Conservation (phyloP, 2,888 invertebrate genomes). For the Eugnorisma glareosa region DNA sequence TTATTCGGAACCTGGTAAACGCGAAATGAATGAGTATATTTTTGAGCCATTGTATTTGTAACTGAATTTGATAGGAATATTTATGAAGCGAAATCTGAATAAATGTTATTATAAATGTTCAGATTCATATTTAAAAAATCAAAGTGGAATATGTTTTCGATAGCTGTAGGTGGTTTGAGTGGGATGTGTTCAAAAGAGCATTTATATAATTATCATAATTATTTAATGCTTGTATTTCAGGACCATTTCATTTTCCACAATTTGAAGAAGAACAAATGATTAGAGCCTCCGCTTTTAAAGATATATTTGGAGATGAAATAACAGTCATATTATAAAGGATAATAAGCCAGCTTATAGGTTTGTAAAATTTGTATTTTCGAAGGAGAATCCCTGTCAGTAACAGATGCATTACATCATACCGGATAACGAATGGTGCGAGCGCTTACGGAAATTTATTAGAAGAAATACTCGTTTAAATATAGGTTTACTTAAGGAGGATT, state of each 20-base stretch:
- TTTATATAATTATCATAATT: neutral
- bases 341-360: slow-evolving; percentile 13
- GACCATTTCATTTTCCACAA: neutral
- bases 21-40: slow-evolving; percentile 36
- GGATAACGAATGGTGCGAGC: slow-evolving; percentile 29
- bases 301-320: neutral
- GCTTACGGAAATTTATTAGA: slow-evolving; percentile 50
- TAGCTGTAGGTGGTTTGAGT: slow-evolving; percentile 11
- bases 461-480: slow-evolving; percentile 18
- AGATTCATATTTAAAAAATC: slow-evolving; percentile 23
- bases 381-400: slow-evolving; percentile 34
- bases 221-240: slow-evolving; percentile 22
- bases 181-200: slow-evolving; percentile 4
- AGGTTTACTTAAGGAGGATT: slow-evolving; percentile 22
- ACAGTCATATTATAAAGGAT: neutral
- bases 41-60: slow-evolving; percentile 46
- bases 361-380: slow-evolving; percentile 25
- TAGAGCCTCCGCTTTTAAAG: neutral
- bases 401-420: slow-evolving; percentile 48
- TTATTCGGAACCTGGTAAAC: slow-evolving; percentile 32
- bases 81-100: slow-evolving; percentile 22
- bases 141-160: slow-evolving; percentile 22
- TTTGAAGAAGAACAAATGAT: neutral
- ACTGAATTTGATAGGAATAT: slow-evolving; percentile 45
- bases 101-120: slow-evolving; percentile 22